phyloP scores from a whole-genome alignment of 2,888 invertebrate genomes.

The Poecilobothrus nobilitatus region DNA sequence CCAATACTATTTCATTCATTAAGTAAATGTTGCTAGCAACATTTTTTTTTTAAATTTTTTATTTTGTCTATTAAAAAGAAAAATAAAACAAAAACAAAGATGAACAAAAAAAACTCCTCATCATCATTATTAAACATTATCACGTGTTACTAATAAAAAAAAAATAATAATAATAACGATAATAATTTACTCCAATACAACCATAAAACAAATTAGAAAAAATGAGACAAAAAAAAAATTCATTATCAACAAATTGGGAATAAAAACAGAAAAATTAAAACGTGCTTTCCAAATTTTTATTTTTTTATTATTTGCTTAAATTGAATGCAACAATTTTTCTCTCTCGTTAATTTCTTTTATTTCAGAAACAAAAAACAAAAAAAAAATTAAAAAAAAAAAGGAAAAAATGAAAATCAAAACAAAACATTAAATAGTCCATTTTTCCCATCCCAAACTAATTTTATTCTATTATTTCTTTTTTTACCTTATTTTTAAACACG shows the following conservation, averaged over 20 bases:
- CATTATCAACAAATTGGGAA: background rate
- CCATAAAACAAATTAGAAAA: background rate
- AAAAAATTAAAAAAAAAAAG: too few relatives aligned
- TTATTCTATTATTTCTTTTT: background rate
- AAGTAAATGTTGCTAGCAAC: slow-evolving; percentile 1
- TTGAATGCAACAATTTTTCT: too few relatives aligned
- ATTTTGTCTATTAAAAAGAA: background rate
- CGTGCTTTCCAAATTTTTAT: background rate
- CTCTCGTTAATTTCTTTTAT: too few relatives aligned
- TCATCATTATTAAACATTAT: background rate
- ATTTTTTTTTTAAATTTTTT: background rate
- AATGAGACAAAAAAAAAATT: background rate
- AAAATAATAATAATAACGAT: background rate
- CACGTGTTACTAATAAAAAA: background rate
- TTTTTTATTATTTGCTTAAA: too few relatives aligned
- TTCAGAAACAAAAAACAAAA: too few relatives aligned
- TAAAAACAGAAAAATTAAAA: background rate
- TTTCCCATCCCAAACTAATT: too few relatives aligned
- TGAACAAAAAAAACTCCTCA: background rate
- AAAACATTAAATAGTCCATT: too few relatives aligned
- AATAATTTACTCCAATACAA: background rate
- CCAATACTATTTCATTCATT: background rate
- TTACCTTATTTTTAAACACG: background rate
- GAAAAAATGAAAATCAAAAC: too few relatives aligned
- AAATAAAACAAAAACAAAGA: too few relatives aligned